phyloP scores from a whole-genome alignment of 1,140 invertebrate genomes.

The Cyrtorhinus lividipennis region DNA sequence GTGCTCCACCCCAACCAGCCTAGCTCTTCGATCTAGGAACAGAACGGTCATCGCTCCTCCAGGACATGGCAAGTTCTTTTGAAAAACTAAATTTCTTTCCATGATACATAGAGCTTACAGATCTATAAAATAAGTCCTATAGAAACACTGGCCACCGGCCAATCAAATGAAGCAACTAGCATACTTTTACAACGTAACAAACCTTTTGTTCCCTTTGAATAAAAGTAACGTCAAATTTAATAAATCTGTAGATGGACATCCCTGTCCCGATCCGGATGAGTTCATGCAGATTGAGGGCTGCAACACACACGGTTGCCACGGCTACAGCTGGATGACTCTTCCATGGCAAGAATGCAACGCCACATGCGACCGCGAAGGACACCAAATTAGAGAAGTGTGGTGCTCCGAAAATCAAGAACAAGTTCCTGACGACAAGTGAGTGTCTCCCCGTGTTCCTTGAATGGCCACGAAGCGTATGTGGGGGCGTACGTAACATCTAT shows the following conservation, averaged over 20 bases:
- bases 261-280: constrained; percentile 39
- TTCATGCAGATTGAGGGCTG: constrained; percentile 41
- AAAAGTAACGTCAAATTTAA: constrained; percentile 19
- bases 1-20: constrained; percentile 35
- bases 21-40: constrained; percentile 34
- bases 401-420: constrained; percentile 42
- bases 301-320: constrained; percentile 41
- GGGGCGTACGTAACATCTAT: too few relatives aligned
- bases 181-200: too few relatives aligned
- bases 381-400: constrained; percentile 40
- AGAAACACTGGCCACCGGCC: too few relatives aligned
- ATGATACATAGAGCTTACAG: neutral
- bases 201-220: too few relatives aligned
- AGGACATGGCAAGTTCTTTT: constrained; percentile 31
- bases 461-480: too few relatives aligned
- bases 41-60: constrained; percentile 42
- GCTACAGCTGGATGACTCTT: constrained; percentile 42
- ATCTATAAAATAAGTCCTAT: too few relatives aligned
- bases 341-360: constrained; percentile 39
- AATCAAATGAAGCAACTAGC: neutral
- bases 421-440: constrained; percentile 39
- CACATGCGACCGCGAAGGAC: constrained; percentile 27
- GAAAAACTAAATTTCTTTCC: neutral
- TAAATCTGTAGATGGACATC: constrained; percentile 32
- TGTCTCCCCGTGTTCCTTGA: too few relatives aligned